Conservation (phyloP, 2,797 vertebrate genomes). For the Arrhamphus sclerolepis region DNA sequence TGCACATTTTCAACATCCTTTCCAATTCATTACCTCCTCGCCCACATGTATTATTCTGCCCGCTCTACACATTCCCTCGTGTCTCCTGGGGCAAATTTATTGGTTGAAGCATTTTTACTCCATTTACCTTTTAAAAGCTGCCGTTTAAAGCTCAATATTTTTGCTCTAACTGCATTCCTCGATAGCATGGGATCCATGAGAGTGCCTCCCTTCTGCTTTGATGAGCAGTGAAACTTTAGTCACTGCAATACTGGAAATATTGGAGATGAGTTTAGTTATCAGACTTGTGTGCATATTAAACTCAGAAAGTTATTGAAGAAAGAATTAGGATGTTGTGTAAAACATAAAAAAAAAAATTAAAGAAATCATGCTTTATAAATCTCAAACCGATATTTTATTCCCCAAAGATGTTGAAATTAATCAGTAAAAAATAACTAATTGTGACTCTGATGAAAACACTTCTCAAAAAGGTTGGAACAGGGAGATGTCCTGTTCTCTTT, state of each 20-base stretch:
- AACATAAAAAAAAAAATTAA: not conserved
- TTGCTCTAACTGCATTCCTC: constrained; percentile 50
- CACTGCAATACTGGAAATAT: constrained; percentile 16
- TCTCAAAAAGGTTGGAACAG: no score
- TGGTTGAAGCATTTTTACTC: constrained; percentile 81
- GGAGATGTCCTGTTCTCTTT: no score
- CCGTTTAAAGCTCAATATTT: constrained; percentile 76
- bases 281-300: not conserved
- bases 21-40: constrained; percentile 81
- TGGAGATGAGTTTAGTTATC: not conserved
- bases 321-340: not conserved
- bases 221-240: constrained; percentile 37
- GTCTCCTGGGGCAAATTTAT: constrained; percentile 80
- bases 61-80: constrained; percentile 61
- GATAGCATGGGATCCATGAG: constrained; percentile 54
- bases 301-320: constrained; percentile 6
- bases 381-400: no score
- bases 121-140: constrained; percentile 80
- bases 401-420: no score
- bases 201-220: constrained; percentile 56
- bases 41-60: constrained; percentile 79
- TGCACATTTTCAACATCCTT: constrained; percentile 71
- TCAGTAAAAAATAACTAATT: no score
- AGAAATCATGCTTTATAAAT: not conserved
- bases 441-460: no score